A percentile compares a stretch with the other conserved stretches of the same genome.
Evolutionary conservation across 1,140 invertebrate species (phyloP).

Genomic region (Phymorhynchus buccinoides): DNA sequence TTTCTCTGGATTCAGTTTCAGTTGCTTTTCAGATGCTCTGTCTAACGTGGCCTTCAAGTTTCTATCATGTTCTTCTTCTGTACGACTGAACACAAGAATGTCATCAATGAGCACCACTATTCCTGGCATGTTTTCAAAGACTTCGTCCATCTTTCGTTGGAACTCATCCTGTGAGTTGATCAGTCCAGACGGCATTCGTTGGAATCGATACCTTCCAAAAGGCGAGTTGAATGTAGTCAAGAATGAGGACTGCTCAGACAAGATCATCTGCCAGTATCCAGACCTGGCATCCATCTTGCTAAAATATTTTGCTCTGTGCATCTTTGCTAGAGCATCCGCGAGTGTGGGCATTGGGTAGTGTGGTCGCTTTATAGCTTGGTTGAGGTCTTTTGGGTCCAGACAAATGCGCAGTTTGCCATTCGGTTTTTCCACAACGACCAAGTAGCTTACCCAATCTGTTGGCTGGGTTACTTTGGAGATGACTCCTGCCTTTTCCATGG

Average conservation of each 20-base stretch:
- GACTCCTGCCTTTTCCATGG: slow-evolving; percentile 43
- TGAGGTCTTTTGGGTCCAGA: too few species aligned
- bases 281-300: slow-evolving; percentile 38
- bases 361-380: too few species aligned
- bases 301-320: slow-evolving; percentile 45
- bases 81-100: slow-evolving; percentile 57
- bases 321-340: slow-evolving; percentile 42
- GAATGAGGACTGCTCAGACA: slow-evolving; percentile 63
- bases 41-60: slow-evolving; percentile 66
- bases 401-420: too few species aligned
- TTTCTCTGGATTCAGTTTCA: too few species aligned
- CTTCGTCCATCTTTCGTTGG: slow-evolving; percentile 54
- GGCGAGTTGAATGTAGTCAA: slow-evolving; percentile 64
- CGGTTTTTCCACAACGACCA: too few species aligned
- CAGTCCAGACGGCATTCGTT: slow-evolving; percentile 66
- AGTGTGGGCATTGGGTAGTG: slow-evolving; percentile 47
- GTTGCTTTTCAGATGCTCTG: too few species aligned
- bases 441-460: slow-evolving; percentile 55
- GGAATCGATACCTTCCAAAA: slow-evolving; percentile 67
- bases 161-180: slow-evolving; percentile 60
- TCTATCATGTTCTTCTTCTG: slow-evolving; percentile 61
- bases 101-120: slow-evolving; percentile 61
- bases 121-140: neutral
- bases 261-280: slow-evolving; percentile 68
- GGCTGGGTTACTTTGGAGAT: slow-evolving; percentile 50